A percentile compares a stretch with the other conserved stretches of the same genome.
Evolutionary conservation across 2,113 vertebrate genomes (phyloP).

Genomic region (Callospermophilus lateralis): DNA sequence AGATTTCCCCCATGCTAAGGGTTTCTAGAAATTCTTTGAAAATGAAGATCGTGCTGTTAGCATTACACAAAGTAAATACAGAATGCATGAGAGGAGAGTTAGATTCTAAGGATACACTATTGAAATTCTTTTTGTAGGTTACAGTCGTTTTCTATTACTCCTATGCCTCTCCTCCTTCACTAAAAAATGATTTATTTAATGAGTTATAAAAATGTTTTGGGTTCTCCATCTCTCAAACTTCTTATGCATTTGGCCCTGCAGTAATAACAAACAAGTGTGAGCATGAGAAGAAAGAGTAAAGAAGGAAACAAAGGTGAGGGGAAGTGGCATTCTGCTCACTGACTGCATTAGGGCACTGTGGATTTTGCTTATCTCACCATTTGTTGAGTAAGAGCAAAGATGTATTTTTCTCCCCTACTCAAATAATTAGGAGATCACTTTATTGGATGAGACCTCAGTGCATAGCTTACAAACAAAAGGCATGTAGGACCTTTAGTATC

Average conservation of each 20-base stretch:
- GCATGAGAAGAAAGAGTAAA: neutral
- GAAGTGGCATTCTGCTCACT: rapidly evolving
- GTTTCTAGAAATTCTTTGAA: conserved; percentile 39
- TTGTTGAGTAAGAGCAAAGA: neutral
- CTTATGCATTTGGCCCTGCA: neutral
- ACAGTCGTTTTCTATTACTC: neutral
- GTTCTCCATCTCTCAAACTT: neutral
- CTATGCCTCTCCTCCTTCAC: neutral
- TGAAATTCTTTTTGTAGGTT: neutral
- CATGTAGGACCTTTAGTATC: neutral
- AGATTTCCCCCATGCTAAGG: neutral
- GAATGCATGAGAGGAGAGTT: neutral
- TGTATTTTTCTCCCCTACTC: neutral
- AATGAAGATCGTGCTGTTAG: neutral
- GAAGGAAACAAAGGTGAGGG: neutral
- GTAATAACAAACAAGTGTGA: neutral
- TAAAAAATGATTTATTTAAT: neutral
- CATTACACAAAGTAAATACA: neutral
- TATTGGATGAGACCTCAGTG: neutral
- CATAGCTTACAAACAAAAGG: neutral
- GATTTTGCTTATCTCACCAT: neutral
- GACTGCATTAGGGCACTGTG: neutral
- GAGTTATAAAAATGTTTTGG: neutral
- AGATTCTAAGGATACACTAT: neutral
- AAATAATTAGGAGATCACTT: neutral